Percentiles rank a stretch among this genome's conserved stretches.
These are phyloP conservation scores for Harpagifer antarcticus DNA, from an alignment of 2,797 vertebrate species.

Conservation along the genomic window DNA sequence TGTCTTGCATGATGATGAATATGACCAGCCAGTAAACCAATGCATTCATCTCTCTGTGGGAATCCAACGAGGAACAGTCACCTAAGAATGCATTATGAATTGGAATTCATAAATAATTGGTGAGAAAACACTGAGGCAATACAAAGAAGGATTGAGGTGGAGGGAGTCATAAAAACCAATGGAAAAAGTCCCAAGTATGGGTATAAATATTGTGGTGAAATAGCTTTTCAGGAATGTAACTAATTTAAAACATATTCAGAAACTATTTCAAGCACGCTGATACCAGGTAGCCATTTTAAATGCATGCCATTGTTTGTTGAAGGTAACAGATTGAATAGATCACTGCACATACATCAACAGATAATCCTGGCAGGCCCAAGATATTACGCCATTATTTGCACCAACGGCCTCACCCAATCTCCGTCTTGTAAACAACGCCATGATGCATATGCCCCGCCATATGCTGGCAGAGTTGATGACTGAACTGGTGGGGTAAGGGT, in stretches of 20 bases:
- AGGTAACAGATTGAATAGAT: constrained; percentile 40
- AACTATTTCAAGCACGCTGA: neutral
- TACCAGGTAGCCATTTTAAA: constrained; percentile 4
- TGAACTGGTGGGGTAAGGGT: constrained; percentile 39
- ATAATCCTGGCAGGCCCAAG: constrained; percentile 51
- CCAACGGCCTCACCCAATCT: constrained; percentile 18
- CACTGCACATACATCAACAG: constrained; percentile 51
- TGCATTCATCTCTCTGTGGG: constrained; percentile 64
- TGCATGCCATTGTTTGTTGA: constrained; percentile 29
- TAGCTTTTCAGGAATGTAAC: neutral
- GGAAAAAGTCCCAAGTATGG: constrained; percentile 9
- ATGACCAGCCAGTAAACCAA: constrained; percentile 52
- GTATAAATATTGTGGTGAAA: constrained; percentile 28
- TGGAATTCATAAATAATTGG: constrained; percentile 76
- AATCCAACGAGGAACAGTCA: constrained; percentile 66
- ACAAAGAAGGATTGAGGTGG: constrained; percentile 27
- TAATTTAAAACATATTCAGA: constrained; percentile 9
- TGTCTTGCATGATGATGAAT: constrained; percentile 46
- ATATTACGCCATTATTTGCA: constrained; percentile 38
- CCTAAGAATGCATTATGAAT: constrained; percentile 76
- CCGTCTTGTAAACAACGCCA: constrained; percentile 44
- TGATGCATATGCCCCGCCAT: constrained; percentile 47
- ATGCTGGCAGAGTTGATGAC: constrained; percentile 46
- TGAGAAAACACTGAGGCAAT: constrained; percentile 56
- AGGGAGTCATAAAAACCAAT: constrained; percentile 33